Evolutionary conservation across 35 echinoderm and acorn worm species (phyloP).

Genomic region (Diadema setosum): DNA sequence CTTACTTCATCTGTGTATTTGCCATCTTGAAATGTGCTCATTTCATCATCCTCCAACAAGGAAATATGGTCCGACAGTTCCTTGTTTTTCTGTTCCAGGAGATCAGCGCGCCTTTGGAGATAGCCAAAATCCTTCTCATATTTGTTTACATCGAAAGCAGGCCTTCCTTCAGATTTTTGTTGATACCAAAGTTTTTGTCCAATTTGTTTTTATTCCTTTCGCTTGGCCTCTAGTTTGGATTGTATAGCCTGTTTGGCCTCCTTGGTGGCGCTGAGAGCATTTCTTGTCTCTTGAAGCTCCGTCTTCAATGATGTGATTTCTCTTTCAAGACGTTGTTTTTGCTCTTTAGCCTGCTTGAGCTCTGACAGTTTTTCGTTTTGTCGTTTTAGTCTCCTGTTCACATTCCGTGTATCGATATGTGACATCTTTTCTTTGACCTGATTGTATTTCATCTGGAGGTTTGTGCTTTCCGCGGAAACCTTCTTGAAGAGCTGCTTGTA

Average conservation of each 20-base stretch:
- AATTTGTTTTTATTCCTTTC: background rate
- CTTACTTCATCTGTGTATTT: constrained; percentile 19
- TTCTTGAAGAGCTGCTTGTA: background rate
- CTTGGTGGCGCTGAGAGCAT: background rate
- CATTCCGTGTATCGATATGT: background rate
- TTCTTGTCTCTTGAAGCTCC: background rate
- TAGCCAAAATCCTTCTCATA: background rate
- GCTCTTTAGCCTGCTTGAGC: background rate
- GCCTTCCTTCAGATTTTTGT: background rate
- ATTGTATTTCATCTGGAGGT: background rate
- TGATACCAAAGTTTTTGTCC: background rate
- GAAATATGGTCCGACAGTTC: background rate
- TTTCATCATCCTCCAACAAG: background rate
- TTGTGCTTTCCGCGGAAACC: background rate
- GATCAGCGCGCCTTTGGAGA: background rate
- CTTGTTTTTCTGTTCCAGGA: background rate
- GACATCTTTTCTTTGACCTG: background rate
- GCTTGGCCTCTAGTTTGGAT: background rate
- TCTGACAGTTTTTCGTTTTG: background rate
- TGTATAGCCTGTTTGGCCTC: background rate
- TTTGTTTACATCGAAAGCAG: background rate
- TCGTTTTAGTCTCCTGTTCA: background rate
- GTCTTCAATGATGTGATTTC: background rate
- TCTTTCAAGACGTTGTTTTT: background rate
- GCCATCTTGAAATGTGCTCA: constrained; percentile 1